Evolutionary conservation across 2,888 invertebrate species (phyloP).

Genomic region (Perithous albicinctus): DNA sequence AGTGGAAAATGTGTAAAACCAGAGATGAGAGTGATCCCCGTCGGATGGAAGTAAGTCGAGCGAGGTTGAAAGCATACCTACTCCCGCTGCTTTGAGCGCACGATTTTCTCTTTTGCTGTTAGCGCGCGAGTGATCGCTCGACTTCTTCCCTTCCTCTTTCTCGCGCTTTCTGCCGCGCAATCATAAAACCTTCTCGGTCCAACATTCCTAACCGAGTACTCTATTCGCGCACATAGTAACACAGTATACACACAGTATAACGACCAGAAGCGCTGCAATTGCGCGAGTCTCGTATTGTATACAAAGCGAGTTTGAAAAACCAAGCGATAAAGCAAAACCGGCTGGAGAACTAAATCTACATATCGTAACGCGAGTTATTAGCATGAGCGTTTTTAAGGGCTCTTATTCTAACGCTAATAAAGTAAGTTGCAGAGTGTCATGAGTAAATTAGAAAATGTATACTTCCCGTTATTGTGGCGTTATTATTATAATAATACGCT

Average conservation of each 20-base stretch:
- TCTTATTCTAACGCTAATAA: background rate
- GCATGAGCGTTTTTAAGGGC: background rate
- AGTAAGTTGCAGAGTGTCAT: background rate
- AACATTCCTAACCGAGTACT: constrained; percentile 70
- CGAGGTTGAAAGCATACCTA: constrained; percentile 1
- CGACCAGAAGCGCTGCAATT: constrained; percentile 15
- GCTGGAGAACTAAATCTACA: constrained; percentile 55
- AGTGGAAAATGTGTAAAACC: constrained; percentile 39
- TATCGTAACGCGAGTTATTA: constrained; percentile 53
- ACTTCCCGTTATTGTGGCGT: constrained; percentile 22
- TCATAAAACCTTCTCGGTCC: constrained; percentile 72
- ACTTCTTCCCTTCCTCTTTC: constrained; percentile 45
- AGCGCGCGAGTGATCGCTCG: constrained; percentile 14
- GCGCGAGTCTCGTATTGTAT: constrained; percentile 5
- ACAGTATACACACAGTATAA: background rate
- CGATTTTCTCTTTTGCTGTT: constrained; percentile 63
- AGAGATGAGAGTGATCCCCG: constrained; percentile 59
- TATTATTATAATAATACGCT: constrained; percentile 27
- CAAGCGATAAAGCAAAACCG: constrained; percentile 51
- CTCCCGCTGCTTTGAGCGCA: background rate
- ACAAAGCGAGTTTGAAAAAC: constrained; percentile 50
- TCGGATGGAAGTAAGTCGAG: constrained; percentile 32
- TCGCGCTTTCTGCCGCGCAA: constrained; percentile 58
- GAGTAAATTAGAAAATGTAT: background rate
- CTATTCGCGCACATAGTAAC: constrained; percentile 62